These are phyloP conservation scores for Polyergus mexicanus DNA, from an alignment of 1,140 invertebrate species.

Conservation along the genomic window DNA sequence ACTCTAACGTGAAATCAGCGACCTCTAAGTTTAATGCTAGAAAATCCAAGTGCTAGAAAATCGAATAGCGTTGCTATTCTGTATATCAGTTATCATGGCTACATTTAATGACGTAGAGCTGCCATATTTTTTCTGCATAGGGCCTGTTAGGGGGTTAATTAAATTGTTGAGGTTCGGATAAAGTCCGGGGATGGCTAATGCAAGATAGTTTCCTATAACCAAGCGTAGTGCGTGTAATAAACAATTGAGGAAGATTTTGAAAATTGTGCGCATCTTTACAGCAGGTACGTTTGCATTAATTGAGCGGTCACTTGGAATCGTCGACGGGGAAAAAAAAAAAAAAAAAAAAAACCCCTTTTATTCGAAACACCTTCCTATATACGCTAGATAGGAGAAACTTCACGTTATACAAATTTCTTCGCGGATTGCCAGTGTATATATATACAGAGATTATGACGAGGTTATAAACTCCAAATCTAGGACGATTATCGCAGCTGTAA, in stretches of 20 bases:
- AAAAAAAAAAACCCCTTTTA: constrained; percentile 62
- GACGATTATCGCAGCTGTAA: constrained; percentile 48
- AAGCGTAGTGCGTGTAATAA: constrained; percentile 79
- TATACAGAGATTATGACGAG: constrained; percentile 59
- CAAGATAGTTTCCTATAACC: constrained; percentile 81
- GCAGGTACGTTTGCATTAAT: constrained; percentile 73
- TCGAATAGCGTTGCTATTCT: constrained; percentile 50
- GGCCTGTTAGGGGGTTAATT: constrained; percentile 82
- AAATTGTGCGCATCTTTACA: constrained; percentile 61
- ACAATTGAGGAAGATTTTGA: constrained; percentile 71
- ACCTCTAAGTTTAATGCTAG: too few relatives aligned
- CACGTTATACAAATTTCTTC: constrained; percentile 55
- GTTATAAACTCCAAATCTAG: constrained; percentile 68
- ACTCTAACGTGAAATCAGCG: too few relatives aligned
- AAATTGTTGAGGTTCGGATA: constrained; percentile 79
- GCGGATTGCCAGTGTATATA: constrained; percentile 52
- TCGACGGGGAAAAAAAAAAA: constrained; percentile 12
- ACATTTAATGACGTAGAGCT: constrained; percentile 80
- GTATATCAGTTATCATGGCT: constrained; percentile 46
- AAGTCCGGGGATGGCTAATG: constrained; percentile 79
- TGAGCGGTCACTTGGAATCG: constrained; percentile 47
- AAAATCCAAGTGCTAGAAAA: too few relatives aligned
- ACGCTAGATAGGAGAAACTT: constrained; percentile 66
- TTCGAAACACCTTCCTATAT: constrained; percentile 63
- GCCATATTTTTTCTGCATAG: constrained; percentile 83